phyloP scores from a whole-genome alignment of 2,113 vertebrate species.

The Centropristis striata region DNA sequence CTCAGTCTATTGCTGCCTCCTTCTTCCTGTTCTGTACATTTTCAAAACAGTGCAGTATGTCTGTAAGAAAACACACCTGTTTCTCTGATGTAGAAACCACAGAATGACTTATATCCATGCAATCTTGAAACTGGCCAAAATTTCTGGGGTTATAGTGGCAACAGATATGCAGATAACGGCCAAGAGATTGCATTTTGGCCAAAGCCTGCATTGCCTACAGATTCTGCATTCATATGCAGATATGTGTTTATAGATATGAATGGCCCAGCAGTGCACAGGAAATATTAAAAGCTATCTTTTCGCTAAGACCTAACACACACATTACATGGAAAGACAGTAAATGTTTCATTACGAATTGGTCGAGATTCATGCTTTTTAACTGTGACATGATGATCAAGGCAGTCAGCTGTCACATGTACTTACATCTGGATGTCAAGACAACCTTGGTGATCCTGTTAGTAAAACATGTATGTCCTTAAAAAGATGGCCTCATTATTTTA shows the following conservation, averaged over 20 bases:
- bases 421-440: constrained; percentile 21
- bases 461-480: constrained; percentile 41
- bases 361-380: constrained; percentile 11
- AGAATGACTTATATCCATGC: neutral
- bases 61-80: neutral
- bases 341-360: constrained; percentile 23
- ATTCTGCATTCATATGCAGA: too few relatives aligned
- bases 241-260: too few relatives aligned
- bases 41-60: neutral
- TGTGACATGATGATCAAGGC: neutral
- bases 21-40: neutral
- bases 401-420: constrained; percentile 44
- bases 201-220: too few relatives aligned
- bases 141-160: too few relatives aligned
- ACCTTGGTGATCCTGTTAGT: constrained; percentile 17
- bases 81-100: neutral
- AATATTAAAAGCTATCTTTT: constrained; percentile 18
- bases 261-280: neutral
- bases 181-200: too few relatives aligned
- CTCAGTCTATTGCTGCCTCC: neutral
- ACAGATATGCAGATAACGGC: too few relatives aligned
- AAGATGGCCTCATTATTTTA: constrained; percentile 2
- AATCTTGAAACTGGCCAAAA: too few relatives aligned
- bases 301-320: neutral
- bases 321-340: neutral